Percentiles rank a stretch among this genome's conserved stretches.
These are phyloP conservation scores for Alloscopus bannaensis DNA, from an alignment of 2,888 invertebrate genomes.

Conservation along the genomic window DNA sequence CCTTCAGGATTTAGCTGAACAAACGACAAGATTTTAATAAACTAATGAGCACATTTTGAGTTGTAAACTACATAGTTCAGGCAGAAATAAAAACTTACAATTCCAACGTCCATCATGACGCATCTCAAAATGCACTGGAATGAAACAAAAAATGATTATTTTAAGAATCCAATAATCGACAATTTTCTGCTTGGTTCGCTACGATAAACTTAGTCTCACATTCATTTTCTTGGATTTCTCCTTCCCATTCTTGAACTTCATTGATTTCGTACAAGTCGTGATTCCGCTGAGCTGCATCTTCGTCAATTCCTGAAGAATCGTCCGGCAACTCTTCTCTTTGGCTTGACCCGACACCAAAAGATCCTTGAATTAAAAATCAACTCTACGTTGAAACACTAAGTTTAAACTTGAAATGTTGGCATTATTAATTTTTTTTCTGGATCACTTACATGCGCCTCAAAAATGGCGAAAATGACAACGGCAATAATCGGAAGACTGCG, in stretches of 20 bases:
- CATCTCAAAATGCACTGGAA: constrained; percentile 55
- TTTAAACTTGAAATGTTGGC: neutral
- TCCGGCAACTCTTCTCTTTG: constrained; percentile 45
- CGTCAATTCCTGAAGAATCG: constrained; percentile 34
- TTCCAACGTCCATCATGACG: constrained; percentile 44
- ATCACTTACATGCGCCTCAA: constrained; percentile 30
- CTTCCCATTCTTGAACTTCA: constrained; percentile 61
- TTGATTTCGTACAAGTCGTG: constrained; percentile 29
- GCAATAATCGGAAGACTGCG: constrained; percentile 10
- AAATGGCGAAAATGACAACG: constrained; percentile 5
- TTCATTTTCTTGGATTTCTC: constrained; percentile 52
- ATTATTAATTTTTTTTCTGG: neutral
- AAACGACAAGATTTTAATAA: constrained; percentile 5
- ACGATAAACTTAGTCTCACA: neutral
- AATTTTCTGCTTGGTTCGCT: neutral
- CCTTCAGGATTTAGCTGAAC: constrained; percentile 32
- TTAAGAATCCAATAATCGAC: neutral
- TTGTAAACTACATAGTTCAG: neutral
- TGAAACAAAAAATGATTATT: constrained; percentile 4
- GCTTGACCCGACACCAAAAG: constrained; percentile 23
- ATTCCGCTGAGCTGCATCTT: constrained; percentile 36
- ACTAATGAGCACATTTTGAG: neutral
- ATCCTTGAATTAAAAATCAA: constrained; percentile 18
- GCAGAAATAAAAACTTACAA: constrained; percentile 23
- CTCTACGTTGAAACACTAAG: neutral